These are phyloP conservation scores for Thera britannica DNA, from an alignment of 2,888 invertebrate genomes.

Conservation along the genomic window DNA sequence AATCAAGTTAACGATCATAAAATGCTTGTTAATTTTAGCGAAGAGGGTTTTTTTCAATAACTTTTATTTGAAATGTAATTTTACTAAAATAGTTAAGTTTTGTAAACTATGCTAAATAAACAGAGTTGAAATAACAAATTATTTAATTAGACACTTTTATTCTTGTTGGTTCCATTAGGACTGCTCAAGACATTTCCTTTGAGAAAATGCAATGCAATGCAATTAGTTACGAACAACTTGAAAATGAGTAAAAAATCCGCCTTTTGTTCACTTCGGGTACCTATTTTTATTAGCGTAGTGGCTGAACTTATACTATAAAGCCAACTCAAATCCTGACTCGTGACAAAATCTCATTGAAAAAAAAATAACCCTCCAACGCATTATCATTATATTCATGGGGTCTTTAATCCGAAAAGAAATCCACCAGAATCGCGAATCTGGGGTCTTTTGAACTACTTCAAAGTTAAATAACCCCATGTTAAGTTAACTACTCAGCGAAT, in stretches of 20 bases:
- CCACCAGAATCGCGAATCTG: constrained; percentile 80
- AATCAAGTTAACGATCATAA: no score
- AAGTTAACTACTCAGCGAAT: constrained; percentile 46
- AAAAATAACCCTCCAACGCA: constrained; percentile 71
- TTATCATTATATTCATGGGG: constrained; percentile 84
- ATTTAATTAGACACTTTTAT: neutral
- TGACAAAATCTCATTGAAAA: constrained; percentile 69
- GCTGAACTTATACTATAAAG: constrained; percentile 9
- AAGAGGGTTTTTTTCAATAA: no score
- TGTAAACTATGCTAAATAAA: neutral
- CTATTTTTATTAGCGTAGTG: neutral
- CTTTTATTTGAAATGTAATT: no score
- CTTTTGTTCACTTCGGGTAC: neutral
- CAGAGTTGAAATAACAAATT: neutral
- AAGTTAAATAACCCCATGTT: constrained; percentile 79
- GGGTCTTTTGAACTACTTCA: constrained; percentile 84
- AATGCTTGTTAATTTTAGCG: no score
- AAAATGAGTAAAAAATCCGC: constrained; percentile 1
- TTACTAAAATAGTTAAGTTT: no score
- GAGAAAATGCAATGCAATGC: constrained; percentile 16
- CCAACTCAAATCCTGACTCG: constrained; percentile 58
- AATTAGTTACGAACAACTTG: constrained; percentile 5
- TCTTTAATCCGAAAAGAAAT: constrained; percentile 84
- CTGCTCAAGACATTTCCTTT: constrained; percentile 12
- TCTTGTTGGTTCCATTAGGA: neutral